phyloP scores from a whole-genome alignment of 2,797 vertebrate species.

The Tiaroga cobitis region DNA sequence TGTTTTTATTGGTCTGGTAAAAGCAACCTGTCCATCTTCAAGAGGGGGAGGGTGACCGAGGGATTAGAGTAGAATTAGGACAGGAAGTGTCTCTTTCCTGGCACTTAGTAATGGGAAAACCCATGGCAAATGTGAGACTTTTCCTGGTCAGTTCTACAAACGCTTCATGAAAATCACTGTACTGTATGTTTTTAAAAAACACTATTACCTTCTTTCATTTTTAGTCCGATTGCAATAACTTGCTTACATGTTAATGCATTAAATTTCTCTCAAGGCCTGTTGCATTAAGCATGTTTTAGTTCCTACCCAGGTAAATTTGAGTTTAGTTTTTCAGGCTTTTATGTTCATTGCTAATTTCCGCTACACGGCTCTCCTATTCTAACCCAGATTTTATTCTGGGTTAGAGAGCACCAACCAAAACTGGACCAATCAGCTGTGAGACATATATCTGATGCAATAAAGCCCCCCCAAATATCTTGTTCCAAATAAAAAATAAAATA shows the following conservation, averaged over 20 bases:
- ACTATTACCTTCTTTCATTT: background rate
- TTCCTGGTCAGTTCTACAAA: background rate
- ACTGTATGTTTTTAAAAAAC: background rate
- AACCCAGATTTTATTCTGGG: too few species aligned
- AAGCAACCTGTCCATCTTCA: slow-evolving; percentile 24
- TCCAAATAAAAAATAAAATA: too few species aligned
- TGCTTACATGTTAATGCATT: background rate
- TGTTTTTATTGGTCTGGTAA: background rate
- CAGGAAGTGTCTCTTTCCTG: slow-evolving; percentile 47
- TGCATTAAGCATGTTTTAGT: background rate
- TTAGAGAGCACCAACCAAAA: too few species aligned
- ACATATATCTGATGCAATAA: too few species aligned
- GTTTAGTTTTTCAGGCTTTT: background rate
- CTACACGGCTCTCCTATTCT: too few species aligned
- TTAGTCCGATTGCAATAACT: background rate
- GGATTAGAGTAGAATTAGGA: slow-evolving; percentile 44
- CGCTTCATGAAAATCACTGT: background rate
- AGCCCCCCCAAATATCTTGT: too few species aligned
- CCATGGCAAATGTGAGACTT: slow-evolving; percentile 20
- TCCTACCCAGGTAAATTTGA: slow-evolving; percentile 23
- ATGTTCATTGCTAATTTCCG: too few species aligned
- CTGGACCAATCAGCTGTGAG: too few species aligned
- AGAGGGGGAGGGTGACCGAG: background rate
- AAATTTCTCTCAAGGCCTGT: too few species aligned
- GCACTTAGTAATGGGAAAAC: slow-evolving; percentile 26